Evolutionary conservation across 2,797 vertebrate genomes (phyloP).

Genomic region (Ctenopoma multispine): DNA sequence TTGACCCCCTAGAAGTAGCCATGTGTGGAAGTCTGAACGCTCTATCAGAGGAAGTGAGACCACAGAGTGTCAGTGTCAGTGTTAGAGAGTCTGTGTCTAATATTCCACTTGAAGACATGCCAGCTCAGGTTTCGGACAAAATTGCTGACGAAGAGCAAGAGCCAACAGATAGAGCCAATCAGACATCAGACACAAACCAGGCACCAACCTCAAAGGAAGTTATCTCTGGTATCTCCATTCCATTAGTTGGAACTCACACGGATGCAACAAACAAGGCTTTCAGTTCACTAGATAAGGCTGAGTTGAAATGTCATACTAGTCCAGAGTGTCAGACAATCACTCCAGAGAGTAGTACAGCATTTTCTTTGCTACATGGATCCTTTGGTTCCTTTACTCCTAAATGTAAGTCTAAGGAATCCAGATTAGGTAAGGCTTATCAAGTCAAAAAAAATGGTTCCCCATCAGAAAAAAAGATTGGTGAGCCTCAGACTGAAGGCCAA

Average conservation of each 20-base stretch:
- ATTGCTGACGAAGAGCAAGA: constrained; percentile 35
- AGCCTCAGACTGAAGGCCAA: constrained; percentile 52
- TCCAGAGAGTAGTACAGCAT: constrained; percentile 52
- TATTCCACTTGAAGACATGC: constrained; percentile 78
- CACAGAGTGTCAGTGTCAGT: constrained; percentile 58
- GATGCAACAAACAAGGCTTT: constrained; percentile 42
- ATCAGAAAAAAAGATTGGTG: constrained; percentile 22
- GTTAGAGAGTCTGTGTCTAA: constrained; percentile 78
- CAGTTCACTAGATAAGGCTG: constrained; percentile 36
- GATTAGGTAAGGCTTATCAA: constrained; percentile 38
- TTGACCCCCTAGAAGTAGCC: constrained; percentile 64
- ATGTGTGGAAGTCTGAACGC: constrained; percentile 81
- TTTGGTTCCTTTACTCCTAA: constrained; percentile 85
- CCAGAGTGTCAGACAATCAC: constrained; percentile 51
- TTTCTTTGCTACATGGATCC: constrained; percentile 81
- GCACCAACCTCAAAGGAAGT: constrained; percentile 22
- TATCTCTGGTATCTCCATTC: constrained; percentile 24
- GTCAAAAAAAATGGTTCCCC: constrained; percentile 25
- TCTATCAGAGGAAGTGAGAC: constrained; percentile 80
- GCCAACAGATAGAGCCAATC: constrained; percentile 37
- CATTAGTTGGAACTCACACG: constrained; percentile 36
- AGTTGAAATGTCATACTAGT: constrained; percentile 44
- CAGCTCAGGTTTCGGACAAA: constrained; percentile 41
- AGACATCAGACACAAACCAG: constrained; percentile 43
- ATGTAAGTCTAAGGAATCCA: constrained; percentile 69